Conservation (phyloP, 2,888 invertebrate genomes). For the Nephrotoma flavescens region DNA sequence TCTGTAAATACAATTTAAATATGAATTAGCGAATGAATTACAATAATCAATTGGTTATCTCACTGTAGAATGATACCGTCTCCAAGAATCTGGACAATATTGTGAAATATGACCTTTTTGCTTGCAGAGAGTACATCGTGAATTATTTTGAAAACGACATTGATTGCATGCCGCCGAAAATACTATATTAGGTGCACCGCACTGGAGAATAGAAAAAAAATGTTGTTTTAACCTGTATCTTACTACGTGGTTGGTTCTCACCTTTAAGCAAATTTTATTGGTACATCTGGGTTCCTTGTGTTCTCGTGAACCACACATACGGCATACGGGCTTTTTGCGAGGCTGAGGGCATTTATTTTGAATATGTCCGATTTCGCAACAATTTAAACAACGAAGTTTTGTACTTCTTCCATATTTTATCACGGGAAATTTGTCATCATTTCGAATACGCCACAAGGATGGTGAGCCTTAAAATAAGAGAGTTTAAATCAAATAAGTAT, state of each 20-base stretch:
- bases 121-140: slow-evolving; percentile 44
- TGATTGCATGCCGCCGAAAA: slow-evolving; percentile 44
- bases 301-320: slow-evolving; percentile 50
- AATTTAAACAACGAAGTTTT: slow-evolving; percentile 42
- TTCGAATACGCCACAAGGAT: slow-evolving; percentile 22
- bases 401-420: slow-evolving; percentile 12
- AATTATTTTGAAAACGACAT: slow-evolving; percentile 34
- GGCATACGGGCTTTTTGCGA: slow-evolving; percentile 40
- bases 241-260: slow-evolving; percentile 26
- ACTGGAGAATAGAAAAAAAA: slow-evolving; percentile 34
- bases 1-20: slow-evolving; percentile 25
- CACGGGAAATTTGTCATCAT: slow-evolving; percentile 22
- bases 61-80: slow-evolving; percentile 59
- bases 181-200: slow-evolving; percentile 44
- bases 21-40: not conserved
- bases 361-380: slow-evolving; percentile 48
- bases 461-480: slow-evolving; percentile 13
- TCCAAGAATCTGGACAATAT: slow-evolving; percentile 59
- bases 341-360: slow-evolving; percentile 42
- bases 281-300: slow-evolving; percentile 54
- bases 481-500: not conserved
- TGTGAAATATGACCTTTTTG: slow-evolving; percentile 43
- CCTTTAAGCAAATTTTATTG: slow-evolving; percentile 51
- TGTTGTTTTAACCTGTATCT: not conserved
- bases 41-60: slow-evolving; percentile 13